Conservation (phyloP, 2,113 vertebrate species). For the Vimba vimba region DNA sequence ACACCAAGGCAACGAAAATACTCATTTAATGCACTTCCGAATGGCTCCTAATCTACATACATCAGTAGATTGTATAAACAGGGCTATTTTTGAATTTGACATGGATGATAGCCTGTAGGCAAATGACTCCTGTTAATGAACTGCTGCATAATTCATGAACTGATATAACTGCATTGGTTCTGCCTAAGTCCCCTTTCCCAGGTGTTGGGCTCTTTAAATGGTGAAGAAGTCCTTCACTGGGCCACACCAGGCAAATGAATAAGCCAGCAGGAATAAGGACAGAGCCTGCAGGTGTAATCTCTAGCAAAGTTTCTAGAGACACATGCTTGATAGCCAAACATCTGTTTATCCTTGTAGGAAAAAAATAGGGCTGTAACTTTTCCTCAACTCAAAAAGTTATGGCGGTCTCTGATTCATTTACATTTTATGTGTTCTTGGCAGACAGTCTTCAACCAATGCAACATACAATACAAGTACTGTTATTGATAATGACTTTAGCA, state of each 20-base stretch:
- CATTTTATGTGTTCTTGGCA: not conserved
- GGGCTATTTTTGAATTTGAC: conserved; percentile 48
- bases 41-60: conserved; percentile 36
- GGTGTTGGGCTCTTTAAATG: conserved; percentile 52
- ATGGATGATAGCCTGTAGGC: conserved; percentile 63
- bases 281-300: conserved; percentile 11
- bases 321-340: conserved; percentile 6
- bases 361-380: not conserved
- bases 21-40: conserved; percentile 28
- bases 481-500: not conserved
- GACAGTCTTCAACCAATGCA: not conserved
- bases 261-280: not conserved
- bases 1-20: not conserved
- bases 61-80: conserved; percentile 31
- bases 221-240: not conserved
- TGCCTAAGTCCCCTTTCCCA: conserved; percentile 54
- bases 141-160: conserved; percentile 71
- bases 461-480: not conserved
- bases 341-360: conserved; percentile 1
- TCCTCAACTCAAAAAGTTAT: not conserved
- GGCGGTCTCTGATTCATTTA: not conserved
- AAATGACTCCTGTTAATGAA: conserved; percentile 72
- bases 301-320: not conserved
- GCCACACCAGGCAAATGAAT: not conserved
- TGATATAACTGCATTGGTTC: conserved; percentile 59